Conservation (phyloP, 2,797 vertebrate species). For the Prunella strophiata region DNA sequence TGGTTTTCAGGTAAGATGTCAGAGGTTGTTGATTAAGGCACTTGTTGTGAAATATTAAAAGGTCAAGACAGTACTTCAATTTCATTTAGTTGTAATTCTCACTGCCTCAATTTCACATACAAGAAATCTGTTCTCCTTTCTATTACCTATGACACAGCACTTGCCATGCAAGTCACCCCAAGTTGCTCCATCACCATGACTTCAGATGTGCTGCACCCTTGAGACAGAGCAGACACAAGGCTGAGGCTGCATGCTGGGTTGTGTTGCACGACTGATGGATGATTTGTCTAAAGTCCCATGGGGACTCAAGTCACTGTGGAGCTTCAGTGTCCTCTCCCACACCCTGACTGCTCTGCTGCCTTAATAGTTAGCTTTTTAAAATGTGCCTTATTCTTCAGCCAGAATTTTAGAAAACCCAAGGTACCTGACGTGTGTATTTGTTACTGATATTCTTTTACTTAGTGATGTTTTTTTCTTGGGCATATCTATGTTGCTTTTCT, state of each 20-base stretch:
- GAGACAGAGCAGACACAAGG: rapidly evolving
- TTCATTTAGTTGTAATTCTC: background rate
- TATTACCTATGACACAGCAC: background rate
- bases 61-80: background rate
- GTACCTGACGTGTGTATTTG: background rate
- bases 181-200: background rate
- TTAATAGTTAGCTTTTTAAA: background rate
- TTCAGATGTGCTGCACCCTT: background rate
- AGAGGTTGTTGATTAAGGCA: background rate
- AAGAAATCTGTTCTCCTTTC: background rate
- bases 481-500: background rate
- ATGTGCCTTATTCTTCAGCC: background rate
- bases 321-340: background rate
- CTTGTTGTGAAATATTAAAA: background rate
- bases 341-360: background rate
- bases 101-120: background rate
- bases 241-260: rapidly evolving
- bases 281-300: background rate
- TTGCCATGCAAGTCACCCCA: rapidly evolving
- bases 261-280: background rate
- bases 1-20: background rate
- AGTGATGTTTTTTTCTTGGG: background rate
- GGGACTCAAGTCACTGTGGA: background rate
- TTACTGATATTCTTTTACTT: background rate
- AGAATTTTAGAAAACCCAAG: background rate